Evolutionary conservation across 2,888 invertebrate genomes (phyloP), one percentile per base, ranked within the genome.

Genomic region (Trimorus sp.): DNA sequence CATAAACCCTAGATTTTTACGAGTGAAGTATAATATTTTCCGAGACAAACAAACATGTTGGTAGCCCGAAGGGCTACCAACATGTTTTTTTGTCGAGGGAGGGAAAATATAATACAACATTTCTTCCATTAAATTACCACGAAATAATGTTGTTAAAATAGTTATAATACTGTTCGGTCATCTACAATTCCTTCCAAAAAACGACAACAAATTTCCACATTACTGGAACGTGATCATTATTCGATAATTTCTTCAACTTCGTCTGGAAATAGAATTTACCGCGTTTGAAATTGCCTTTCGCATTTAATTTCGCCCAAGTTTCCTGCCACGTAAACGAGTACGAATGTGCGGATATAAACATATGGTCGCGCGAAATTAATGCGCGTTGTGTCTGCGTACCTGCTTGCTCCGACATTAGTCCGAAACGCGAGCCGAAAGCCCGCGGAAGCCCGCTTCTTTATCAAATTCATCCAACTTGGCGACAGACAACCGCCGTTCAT

Each of bases 281-380:
- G 60, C 66, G 53, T 66, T 71, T 71, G 65, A 38, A 71, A 70
- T 65, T 65, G 65, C 65, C 5, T 59, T 59, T 51, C 70, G 56
- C 65, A 71, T 78, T 78, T 71, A 78, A 78, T 78, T 78, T 71
- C 40, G 53, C 77, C 59, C 59, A 48, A 59, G 70, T 78, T 78
- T 59, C 70, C 70, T 65, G 70, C 45, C 65, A 71, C 48, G 70
- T 59, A 71, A 71, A 78, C 77, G 59, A 51, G 59, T 71, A 78
- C 59, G 70, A 53, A 59, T 71, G 58, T 51, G 51, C 49, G 56
- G 58, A 58, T 77, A 77, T 77, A 77, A 77, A 77, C 76, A 76
- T 76, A 76, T 9, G 74, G 60, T 62, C 53, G 69, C 66, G 9
- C 69, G 54, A 69, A 76, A 69, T 69, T 56, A 76, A 62, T 60